Percentiles rank a stretch among this genome's conserved stretches.
phyloP scores from a whole-genome alignment of 92 coral and sea anemone genomes.

The Montipora capitata region DNA sequence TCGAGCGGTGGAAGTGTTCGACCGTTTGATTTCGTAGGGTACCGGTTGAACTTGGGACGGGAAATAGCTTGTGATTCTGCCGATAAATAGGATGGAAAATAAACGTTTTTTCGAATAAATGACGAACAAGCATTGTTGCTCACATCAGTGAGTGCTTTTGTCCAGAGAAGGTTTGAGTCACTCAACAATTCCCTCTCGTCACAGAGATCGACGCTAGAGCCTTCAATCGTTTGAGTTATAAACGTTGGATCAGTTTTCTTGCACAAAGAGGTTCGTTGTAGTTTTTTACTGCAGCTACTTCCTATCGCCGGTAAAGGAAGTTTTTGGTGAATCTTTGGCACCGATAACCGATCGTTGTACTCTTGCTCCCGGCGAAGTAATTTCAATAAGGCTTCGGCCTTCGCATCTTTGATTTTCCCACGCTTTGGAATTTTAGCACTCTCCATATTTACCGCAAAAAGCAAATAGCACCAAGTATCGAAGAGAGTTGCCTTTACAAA shows the following conservation, averaged over 20 bases:
- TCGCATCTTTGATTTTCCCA: slow-evolving; percentile 94
- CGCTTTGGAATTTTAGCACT: slow-evolving; percentile 83
- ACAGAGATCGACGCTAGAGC: background rate
- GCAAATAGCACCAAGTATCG: background rate
- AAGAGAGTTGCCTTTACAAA: background rate
- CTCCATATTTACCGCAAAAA: slow-evolving; percentile 17
- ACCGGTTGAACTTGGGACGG: slow-evolving; percentile 62
- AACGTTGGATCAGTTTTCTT: slow-evolving; percentile 21
- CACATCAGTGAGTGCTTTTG: background rate
- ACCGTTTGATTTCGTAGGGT: slow-evolving; percentile 47
- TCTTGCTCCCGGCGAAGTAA: slow-evolving; percentile 92
- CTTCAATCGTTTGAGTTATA: slow-evolving; percentile 18
- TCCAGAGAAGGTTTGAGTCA: slow-evolving; percentile 57
- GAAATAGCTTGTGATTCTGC: slow-evolving; percentile 47
- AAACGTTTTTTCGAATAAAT: background rate
- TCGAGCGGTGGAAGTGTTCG: slow-evolving; percentile 85
- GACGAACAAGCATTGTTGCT: slow-evolving; percentile 7
- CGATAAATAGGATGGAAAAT: slow-evolving; percentile 76
- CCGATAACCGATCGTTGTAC: slow-evolving; percentile 69
- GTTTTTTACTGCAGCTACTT: slow-evolving; percentile 17
- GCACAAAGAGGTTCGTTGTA: slow-evolving; percentile 15
- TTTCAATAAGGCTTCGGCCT: slow-evolving; percentile 93
- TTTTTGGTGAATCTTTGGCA: slow-evolving; percentile 85
- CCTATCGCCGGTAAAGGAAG: slow-evolving; percentile 92
- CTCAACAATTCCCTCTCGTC: slow-evolving; percentile 43